These are phyloP conservation scores for Colaptes auratus DNA, from an alignment of 2,113 vertebrate genomes.

Conservation along the genomic window DNA sequence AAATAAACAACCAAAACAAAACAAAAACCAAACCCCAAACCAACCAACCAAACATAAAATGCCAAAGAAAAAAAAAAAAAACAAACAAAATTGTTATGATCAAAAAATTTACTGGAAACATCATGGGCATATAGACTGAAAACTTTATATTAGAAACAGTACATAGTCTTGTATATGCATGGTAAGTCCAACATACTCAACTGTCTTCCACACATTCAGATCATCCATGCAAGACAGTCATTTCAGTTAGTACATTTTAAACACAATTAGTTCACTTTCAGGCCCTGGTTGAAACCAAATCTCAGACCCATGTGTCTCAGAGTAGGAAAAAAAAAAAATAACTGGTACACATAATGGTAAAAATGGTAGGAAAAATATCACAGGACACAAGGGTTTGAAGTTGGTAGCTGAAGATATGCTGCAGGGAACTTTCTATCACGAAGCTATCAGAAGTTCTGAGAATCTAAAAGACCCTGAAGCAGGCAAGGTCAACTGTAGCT, in stretches of 20 bases:
- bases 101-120: neutral
- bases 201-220: neutral
- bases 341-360: neutral
- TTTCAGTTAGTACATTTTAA: neutral
- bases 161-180: neutral
- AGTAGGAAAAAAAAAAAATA: neutral
- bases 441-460: neutral
- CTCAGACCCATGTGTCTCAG: rapidly evolving
- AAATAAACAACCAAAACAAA: neutral
- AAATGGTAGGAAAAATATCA: neutral
- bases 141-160: neutral
- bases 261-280: neutral
- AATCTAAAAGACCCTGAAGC: neutral
- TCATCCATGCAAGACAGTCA: neutral
- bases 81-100: neutral
- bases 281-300: neutral
- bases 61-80: neutral
- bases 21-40: too few species aligned
- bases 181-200: neutral
- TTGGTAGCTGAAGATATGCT: neutral
- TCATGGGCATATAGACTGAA: rapidly evolving
- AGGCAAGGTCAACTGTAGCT: neutral
- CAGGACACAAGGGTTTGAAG: neutral
- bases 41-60: neutral
- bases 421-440: neutral